Base-by-base conservation (phyloP, 2,888 invertebrate genomes). In the Plebejus anna region DNA sequence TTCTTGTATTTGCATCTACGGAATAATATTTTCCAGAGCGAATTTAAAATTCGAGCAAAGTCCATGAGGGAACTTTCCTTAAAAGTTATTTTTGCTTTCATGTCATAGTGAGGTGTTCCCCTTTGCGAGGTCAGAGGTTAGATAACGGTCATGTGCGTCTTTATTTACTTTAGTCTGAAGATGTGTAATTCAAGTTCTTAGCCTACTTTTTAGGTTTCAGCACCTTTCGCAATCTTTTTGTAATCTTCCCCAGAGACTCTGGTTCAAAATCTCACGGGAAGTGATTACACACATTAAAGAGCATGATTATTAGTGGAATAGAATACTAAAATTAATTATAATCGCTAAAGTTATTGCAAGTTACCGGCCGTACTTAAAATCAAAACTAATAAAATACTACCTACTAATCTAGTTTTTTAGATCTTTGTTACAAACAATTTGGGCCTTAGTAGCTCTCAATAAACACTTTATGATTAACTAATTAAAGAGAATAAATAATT, bases 71-170 rank as follows among this genome's bases (percentile, higher is more conserved):
- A 61, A 61, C 9, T 22, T 61, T 61, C 9, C 11, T 28, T 11
- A 61, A 61, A 61, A 61, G 11, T 61, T 61, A 61, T 61, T 61
- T 22, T 22, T 61, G 22, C 59, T 61, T 61, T 61, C 11, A 61
- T 28, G 28, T 61, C 22, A 61, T 28, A 22, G 9, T 28, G 28
- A 61, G 28, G 28, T 28, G 28, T 28, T 61, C 61, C 28, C 61
- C 28, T 61, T 61, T 28, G 28, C 61, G 61, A 61, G 28, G 61
- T 61, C 61, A 28, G 61, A 61, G 28, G 61, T 61, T 22, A 61
- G 11, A 61, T 9, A 61, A 28, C 11, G 59, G 59, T n/a, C 7
- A 9, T n/a, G 61, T 61, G 61, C 11, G 28, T 61, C 28, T 61
- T 61, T 61, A 61, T 61, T 61, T 61, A 61, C 61, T 61, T 61